phyloP scores from a whole-genome alignment of 2,888 invertebrate species.

The Patella ulyssiponensis region DNA sequence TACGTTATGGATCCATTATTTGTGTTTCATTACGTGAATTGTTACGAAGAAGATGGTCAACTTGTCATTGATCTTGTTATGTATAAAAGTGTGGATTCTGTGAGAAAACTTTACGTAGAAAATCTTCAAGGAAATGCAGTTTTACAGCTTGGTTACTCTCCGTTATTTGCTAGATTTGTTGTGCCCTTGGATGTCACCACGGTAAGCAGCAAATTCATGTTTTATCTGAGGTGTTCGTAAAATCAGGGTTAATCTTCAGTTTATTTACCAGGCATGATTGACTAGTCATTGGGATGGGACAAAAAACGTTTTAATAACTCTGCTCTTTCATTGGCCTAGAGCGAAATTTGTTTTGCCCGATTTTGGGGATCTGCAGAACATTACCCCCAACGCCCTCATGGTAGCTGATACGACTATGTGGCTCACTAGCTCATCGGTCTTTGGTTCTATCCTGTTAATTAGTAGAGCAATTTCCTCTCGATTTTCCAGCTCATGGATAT shows the following conservation, averaged over 20 bases:
- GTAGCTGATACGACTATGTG: too few species aligned
- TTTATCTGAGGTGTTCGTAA: too few species aligned
- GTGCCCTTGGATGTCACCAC: conserved; percentile 76
- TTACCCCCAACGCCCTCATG: too few species aligned
- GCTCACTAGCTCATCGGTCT: too few species aligned
- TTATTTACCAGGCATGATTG: too few species aligned
- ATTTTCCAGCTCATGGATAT: too few species aligned
- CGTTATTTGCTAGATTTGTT: conserved; percentile 78
- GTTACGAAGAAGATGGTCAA: conserved; percentile 79
- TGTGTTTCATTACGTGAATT: conserved; percentile 79
- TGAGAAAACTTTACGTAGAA: conserved; percentile 53
- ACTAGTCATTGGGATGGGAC: too few species aligned
- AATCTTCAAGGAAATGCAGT: conserved; percentile 28
- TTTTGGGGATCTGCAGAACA: too few species aligned
- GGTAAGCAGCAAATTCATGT: conserved; percentile 18
- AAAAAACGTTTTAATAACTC: conserved; percentile 34
- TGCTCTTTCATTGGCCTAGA: conserved; percentile 80
- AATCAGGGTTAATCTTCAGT: too few species aligned
- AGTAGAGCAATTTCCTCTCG: too few species aligned
- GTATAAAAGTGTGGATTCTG: conserved; percentile 52
- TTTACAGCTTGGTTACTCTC: conserved; percentile 40
- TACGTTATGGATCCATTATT: conserved; percentile 74
- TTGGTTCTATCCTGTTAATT: too few species aligned
- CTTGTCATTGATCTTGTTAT: conserved; percentile 50
- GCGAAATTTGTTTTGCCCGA: too few species aligned